phyloP scores from a whole-genome alignment of 2,888 invertebrate genomes.

The Synergus itoensis region DNA sequence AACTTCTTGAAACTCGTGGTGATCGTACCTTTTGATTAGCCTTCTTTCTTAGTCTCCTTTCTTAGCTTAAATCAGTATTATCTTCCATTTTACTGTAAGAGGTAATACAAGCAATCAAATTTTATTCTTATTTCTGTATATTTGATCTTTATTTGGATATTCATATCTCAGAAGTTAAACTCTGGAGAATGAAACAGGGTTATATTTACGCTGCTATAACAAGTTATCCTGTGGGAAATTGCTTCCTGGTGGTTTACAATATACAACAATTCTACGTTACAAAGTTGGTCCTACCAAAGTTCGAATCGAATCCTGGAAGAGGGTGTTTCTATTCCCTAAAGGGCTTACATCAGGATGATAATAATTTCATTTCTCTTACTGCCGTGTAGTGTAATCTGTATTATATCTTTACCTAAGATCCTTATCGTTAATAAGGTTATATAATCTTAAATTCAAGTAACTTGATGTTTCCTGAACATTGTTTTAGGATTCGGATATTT shows the following conservation, averaged over 20 bases:
- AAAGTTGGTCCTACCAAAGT: conserved; percentile 32
- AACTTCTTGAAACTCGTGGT: conserved; percentile 5
- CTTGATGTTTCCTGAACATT: neutral
- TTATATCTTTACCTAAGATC: neutral
- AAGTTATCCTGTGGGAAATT: conserved; percentile 38
- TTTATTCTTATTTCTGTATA: neutral
- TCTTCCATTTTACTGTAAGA: neutral
- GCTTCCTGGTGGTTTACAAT: conserved; percentile 20
- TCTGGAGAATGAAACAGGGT: neutral
- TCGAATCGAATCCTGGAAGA: conserved; percentile 20
- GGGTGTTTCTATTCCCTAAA: conserved; percentile 21
- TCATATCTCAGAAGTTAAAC: neutral
- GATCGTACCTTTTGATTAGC: conserved; percentile 26
- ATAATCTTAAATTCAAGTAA: neutral
- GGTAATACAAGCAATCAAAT: neutral
- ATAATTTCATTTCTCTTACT: neutral
- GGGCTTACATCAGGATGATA: conserved; percentile 2
- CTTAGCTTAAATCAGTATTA: neutral
- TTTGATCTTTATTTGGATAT: neutral
- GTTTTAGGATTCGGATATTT: too few relatives aligned
- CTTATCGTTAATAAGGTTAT: neutral
- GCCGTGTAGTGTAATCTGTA: neutral
- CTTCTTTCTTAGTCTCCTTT: neutral
- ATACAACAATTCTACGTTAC: conserved; percentile 40
- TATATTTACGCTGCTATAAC: conserved; percentile 34